Evolutionary conservation across 2,113 vertebrate species (phyloP).

Genomic region (Marmota flaviventris): DNA sequence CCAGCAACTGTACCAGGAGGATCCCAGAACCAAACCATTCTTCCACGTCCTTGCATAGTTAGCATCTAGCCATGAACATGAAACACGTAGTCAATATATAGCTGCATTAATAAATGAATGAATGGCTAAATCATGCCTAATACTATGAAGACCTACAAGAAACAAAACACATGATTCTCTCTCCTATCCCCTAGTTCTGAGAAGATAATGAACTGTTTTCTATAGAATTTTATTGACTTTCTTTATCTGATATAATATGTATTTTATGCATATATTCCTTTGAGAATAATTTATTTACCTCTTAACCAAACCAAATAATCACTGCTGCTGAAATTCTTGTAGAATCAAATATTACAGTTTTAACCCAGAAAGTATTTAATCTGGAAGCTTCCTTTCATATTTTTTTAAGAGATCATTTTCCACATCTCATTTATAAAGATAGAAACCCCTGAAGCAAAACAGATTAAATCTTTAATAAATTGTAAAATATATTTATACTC

Average conservation of each 20-base stretch:
- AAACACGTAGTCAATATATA: neutral
- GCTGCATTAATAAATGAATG: neutral
- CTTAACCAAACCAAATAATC: neutral
- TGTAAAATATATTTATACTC: neutral
- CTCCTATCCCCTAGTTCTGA: neutral
- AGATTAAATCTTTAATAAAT: conserved; percentile 45
- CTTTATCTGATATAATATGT: neutral
- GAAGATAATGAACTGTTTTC: neutral
- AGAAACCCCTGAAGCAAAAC: neutral
- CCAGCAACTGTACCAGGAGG: neutral
- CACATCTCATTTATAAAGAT: conserved; percentile 15
- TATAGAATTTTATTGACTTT: neutral
- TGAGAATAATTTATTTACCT: neutral
- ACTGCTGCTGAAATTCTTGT: neutral
- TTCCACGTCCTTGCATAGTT: neutral
- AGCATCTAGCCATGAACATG: neutral
- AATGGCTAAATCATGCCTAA: neutral
- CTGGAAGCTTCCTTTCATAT: neutral
- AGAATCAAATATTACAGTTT: conserved; percentile 23
- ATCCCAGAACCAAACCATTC: neutral
- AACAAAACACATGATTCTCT: neutral
- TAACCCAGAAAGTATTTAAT: conserved; percentile 25
- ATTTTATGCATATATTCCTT: conserved; percentile 15
- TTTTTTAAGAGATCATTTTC: conserved; percentile 33
- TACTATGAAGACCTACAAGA: neutral